Percentiles rank a stretch among this genome's conserved stretches.
Conservation (phyloP, 2,888 invertebrate genomes). For the Auanema freiburgensis region DNA sequence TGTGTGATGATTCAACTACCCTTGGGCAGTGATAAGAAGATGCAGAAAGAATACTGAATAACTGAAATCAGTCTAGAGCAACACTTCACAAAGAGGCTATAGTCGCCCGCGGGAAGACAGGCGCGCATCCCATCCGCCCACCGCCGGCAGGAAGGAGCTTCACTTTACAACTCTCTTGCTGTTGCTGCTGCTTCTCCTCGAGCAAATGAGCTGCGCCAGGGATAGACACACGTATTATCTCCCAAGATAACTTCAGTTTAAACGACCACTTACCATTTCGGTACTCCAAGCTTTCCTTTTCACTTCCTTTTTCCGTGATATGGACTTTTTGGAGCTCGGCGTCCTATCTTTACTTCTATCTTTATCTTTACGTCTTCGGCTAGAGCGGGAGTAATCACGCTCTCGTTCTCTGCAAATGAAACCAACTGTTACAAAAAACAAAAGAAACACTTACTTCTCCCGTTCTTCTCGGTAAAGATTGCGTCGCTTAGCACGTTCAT, state of each 20-base stretch:
- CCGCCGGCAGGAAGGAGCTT: conserved; percentile 12
- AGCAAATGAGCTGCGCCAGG: too few relatives aligned
- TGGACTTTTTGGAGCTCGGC: too few relatives aligned
- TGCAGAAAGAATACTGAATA: conserved; percentile 2
- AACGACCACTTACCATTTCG: too few relatives aligned
- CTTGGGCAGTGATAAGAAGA: conserved; percentile 11
- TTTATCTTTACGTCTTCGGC: conserved; percentile 6
- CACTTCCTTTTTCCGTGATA: too few relatives aligned
- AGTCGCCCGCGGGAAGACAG: conserved; percentile 23
- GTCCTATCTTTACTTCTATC: not conserved
- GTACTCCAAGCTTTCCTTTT: too few relatives aligned
- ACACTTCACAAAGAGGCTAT: conserved; percentile 18
- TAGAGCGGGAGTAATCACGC: conserved; percentile 4
- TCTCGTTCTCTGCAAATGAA: not conserved
- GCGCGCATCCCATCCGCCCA: conserved; percentile 23
- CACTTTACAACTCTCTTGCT: conserved; percentile 22
- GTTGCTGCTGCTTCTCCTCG: not conserved
- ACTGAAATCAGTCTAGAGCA: conserved; percentile 7
- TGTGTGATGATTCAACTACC: conserved; percentile 15
- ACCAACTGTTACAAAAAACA: not conserved
- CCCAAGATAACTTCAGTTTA: too few relatives aligned
- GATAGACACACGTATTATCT: too few relatives aligned
- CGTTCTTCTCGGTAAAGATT: conserved; percentile 21
- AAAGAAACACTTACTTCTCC: conserved; percentile 12
- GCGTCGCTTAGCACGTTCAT: conserved; percentile 37